Evolutionary conservation across 2,113 vertebrate species (phyloP), one percentile per base, ranked within the genome.

Genomic region (human (Homo sapiens)): DNA sequence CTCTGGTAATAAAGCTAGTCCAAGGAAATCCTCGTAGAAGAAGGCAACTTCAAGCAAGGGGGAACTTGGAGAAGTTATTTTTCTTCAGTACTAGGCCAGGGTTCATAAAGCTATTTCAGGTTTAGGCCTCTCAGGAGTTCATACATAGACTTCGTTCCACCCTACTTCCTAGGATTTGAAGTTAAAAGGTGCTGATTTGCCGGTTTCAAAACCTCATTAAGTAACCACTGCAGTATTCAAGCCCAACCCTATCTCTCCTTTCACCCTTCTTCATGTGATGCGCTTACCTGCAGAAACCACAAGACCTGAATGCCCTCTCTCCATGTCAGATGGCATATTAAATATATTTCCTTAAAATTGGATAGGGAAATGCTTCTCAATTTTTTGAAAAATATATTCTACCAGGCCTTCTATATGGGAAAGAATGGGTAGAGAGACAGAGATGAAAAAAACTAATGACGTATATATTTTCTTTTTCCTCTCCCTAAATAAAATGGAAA

Each of bases 11-110:
- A 96, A 82, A 78, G 61, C n/a, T 88, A 88, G 59, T 94, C 88
- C 72, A 93, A 90, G 87, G 84, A 92, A 96, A 88, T 92, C 84
- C 70, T 92, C 84, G 43, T 95, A 57, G 23, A 81, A 68, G 25
- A 90, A 90, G 52, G 32, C 45, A 93, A 96, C 30, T 80, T 94
- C 10, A 93, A n/a, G 18, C 50, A 92, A 87, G 25, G 73, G 45
- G 4, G 1, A 91, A 92, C 66, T 38, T 61, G n/a, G n/a, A 95
- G 5, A 95, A 85, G 25, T 73, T 93, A 27, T 55, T 91, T 79
- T 90, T 79, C 80, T 48, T 96, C 16, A 35, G 48, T 40, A 91
- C 6, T 48, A 90, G 45, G 45, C 3, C 17, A 84, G 20, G 9
- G 32, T 90, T 25, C 76, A 75, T 52, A 27, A 38, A 86, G 2